Base-by-base conservation (phyloP, 1,140 invertebrate genomes). In the Cotesia vestalis region DNA sequence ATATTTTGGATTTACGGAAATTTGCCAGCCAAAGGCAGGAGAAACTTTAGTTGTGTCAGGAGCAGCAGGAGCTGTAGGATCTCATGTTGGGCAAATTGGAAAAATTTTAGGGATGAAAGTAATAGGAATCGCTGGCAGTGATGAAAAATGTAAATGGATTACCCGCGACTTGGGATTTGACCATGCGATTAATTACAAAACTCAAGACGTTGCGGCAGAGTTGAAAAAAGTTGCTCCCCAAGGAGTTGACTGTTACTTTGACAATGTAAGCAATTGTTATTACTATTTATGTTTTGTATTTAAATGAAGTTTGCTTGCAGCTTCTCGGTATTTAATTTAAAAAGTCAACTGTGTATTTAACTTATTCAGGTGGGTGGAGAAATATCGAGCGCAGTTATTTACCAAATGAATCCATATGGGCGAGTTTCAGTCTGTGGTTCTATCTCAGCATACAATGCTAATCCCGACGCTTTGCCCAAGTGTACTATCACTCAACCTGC, bases 171-270 rank as follows among this genome's bases (percentile, higher is more conserved):
- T 93, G 1, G 89, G 89, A 12, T 93, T 94, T 79, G 91, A 94
- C 80, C 77, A 84, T 73, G 91, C 89, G 2, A 91, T 90, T 69
- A 94, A 94, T 83, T 94, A 94, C 79, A 94, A 94, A 84, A 91
- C 81, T 0, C 83, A 83, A 9, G 80, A 91, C 71, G 66, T 93
- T 51, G 79, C 79, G 4, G 66, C 84, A 52, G 87, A 84, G 46
- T 83, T 94, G 14, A 89, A 86, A 76, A 84, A 91, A 80, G 86
- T 83, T 35, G 91, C 91, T n/a, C 91, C 92, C 0, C 84, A 92
- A 11, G 91, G 91, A 46, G 82, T 93, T 1, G 91, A 94, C 76
- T 91, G 91, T 74, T 93, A 93, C 77, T 93, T 93, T 84, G 92
- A 93, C 78, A 93, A 93, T 83, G 92, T 92, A 85, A 78, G 84